Base-by-base conservation (phyloP, 1,140 invertebrate species). In the Camponotus floridanus region DNA sequence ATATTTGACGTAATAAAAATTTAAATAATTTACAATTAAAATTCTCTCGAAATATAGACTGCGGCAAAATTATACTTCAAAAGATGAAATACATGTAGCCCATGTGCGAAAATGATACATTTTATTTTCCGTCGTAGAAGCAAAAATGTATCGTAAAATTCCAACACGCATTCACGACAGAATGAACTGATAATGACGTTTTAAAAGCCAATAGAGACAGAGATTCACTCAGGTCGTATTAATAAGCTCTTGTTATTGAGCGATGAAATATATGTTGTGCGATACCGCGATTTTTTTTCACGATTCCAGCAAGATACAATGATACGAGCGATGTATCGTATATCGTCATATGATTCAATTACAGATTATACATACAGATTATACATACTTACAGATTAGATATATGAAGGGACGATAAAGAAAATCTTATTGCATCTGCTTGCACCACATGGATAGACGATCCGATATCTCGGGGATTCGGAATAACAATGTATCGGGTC, bases 171-270 rank as follows among this genome's bases (percentile, higher is more conserved):
- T 33, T 42, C 61, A 31, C 39, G 61, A 62, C 57, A 39, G 15
- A 48, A 18, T 55, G 48, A 76, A 62, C 18, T 51, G 48, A 48
- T 76, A 76, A 39, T 57, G 62, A 31, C 51, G 26, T 11, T 57
- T 85, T 87, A 51, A 90, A 90, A 74, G 81, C 86, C 71, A 87
- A 48, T 59, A 62, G 55, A 31, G 33, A 71, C 51, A 68, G 61
- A 61, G 45, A 57, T 64, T 79, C 79, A n/a, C 13, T 62, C 42
- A 33, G 70, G 85, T 76, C 84, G 67, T 70, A 68, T 62, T 90
- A 87, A 90, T 73, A 21, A 76, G 89, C 86, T 90, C 90, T 90
- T 87, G 86, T 90, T 76, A 73, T 59, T 48, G 86, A 45, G 88
- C 86, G 65, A 73, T 59, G 57, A 90, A 87, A 80, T 89, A 88